Conservation (phyloP, 2,888 invertebrate genomes). For the Limnephilus lunatus region DNA sequence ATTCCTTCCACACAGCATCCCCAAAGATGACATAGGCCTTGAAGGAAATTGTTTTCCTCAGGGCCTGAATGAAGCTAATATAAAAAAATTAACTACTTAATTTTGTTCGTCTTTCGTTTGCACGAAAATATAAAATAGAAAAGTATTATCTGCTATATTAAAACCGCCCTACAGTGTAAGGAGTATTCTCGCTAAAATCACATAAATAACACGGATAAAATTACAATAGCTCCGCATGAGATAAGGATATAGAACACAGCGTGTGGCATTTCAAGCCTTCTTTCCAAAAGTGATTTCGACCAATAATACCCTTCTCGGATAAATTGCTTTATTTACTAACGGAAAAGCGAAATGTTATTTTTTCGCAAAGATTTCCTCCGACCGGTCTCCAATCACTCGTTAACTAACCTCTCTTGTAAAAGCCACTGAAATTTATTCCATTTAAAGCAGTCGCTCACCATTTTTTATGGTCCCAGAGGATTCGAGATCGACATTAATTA, state of each 20-base stretch:
- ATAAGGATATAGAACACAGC: neutral
- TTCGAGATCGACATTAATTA: neutral
- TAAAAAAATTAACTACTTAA: too few species aligned
- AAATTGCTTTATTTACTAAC: slow-evolving; percentile 33
- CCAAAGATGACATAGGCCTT: too few species aligned
- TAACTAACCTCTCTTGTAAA: slow-evolving; percentile 17
- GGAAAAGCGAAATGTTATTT: slow-evolving; percentile 15
- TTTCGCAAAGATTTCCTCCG: slow-evolving; percentile 14
- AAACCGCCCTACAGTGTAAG: neutral
- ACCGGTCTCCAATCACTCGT: slow-evolving; percentile 24
- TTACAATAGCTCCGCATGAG: neutral
- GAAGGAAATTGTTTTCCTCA: too few species aligned
- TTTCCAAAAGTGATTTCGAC: neutral
- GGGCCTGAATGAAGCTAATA: too few species aligned
- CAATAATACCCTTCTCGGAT: neutral
- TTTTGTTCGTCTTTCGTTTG: neutral
- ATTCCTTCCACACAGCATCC: too few species aligned
- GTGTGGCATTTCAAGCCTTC: slow-evolving; percentile 10
- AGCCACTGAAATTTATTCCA: neutral
- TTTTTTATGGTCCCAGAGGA: neutral
- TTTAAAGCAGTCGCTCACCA: neutral
- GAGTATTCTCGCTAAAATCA: neutral
- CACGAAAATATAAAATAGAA: neutral
- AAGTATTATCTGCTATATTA: neutral
- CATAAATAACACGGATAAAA: neutral